Conservation (phyloP, 2,113 vertebrate species). For the Balaeniceps rex region DNA sequence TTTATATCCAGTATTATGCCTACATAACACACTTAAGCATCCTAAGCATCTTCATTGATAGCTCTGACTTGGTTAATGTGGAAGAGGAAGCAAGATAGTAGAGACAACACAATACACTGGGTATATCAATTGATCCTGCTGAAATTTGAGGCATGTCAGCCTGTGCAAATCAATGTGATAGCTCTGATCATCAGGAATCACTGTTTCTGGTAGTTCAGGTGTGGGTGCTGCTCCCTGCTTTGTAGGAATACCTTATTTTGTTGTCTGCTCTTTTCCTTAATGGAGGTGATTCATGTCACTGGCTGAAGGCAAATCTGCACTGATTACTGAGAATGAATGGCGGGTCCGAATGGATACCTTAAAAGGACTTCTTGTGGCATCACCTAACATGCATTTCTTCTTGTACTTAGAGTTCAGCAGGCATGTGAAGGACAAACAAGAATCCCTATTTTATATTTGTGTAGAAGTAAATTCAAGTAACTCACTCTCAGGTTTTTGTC, state of each 20-base stretch:
- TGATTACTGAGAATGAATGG: background rate
- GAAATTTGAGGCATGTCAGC: background rate
- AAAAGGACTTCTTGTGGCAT: background rate
- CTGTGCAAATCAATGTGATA: background rate
- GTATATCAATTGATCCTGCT: background rate
- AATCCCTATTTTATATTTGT: background rate
- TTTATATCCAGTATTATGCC: background rate
- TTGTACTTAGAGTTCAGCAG: background rate
- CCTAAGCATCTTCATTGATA: background rate
- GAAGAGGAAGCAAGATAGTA: background rate
- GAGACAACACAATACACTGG: too few relatives aligned
- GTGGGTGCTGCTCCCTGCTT: background rate
- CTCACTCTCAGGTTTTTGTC: background rate
- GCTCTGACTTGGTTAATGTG: background rate
- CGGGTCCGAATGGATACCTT: fast-evolving
- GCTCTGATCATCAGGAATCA: background rate
- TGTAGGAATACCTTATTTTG: background rate
- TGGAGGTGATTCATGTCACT: background rate
- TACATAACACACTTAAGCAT: background rate
- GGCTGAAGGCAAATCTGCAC: background rate
- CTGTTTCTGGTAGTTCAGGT: background rate
- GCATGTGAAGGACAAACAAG: background rate
- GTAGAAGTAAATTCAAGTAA: background rate
- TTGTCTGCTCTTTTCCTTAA: background rate
- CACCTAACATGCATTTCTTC: background rate